Evolutionary conservation across 2,113 vertebrate genomes (phyloP).

Genomic region (Protobothrops mucrosquamatus): DNA sequence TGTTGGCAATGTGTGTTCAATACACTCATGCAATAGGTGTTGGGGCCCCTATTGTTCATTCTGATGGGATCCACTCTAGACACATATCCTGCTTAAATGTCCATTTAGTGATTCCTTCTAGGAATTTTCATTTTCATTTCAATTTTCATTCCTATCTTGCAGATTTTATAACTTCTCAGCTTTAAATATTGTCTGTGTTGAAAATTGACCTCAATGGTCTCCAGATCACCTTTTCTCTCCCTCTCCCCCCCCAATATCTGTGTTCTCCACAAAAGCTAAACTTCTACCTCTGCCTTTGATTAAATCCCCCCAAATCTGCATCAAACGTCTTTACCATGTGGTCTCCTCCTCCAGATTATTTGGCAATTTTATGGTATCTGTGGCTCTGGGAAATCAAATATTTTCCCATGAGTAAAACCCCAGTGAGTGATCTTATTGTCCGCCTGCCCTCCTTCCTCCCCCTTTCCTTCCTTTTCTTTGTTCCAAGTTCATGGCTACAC

Average conservation of each 20-base stretch:
- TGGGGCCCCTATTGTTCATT: not conserved
- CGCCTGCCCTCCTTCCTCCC: not conserved
- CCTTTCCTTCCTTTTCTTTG: not conserved
- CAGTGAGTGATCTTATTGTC: not conserved
- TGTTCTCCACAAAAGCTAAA: not conserved
- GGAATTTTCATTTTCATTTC: not conserved
- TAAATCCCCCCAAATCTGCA: not conserved
- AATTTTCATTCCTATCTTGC: not conserved
- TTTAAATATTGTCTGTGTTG: not conserved
- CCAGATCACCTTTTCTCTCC: not conserved
- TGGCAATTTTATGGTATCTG: not conserved
- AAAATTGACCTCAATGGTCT: not conserved
- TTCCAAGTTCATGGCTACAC: conserved; percentile 8
- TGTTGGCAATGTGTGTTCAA: not conserved
- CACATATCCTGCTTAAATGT: not conserved
- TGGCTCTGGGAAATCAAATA: not conserved
- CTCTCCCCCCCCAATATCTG: not conserved
- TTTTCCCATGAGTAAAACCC: not conserved
- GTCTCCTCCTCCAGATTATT: not conserved
- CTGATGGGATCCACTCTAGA: not conserved
- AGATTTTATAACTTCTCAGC: not conserved
- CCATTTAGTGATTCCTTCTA: not conserved
- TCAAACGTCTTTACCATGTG: not conserved
- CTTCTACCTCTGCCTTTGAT: not conserved
- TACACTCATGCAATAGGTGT: not conserved